Base-by-base conservation (phyloP, 2,113 vertebrate species). In the Macroglossus sobrinus region DNA sequence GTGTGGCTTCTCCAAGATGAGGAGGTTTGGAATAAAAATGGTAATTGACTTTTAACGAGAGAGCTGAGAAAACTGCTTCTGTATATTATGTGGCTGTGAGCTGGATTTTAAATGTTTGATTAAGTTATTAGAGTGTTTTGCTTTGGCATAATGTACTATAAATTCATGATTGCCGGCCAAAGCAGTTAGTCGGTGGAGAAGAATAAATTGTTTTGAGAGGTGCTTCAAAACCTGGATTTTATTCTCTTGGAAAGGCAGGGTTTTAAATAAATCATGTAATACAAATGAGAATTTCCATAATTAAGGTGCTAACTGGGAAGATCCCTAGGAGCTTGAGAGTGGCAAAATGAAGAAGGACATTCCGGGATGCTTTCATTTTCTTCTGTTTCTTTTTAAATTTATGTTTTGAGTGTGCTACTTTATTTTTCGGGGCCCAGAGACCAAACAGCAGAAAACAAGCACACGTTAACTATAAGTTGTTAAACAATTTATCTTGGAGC, bases 181-280 rank as follows among this genome's bases (percentile, higher is more conserved):
- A 97, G 95, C 90, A 76, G 91, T 96, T 95, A 89, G 93, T 96
- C 93, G 74, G 94, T 89, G 55, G 74, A 97, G 87, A 97, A 97
- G 93, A 97, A 93, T 94, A 97, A 98, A 98, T 97, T 97, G 81
- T 97, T 97, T 87, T 86, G 94, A 98, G 96, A 96, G 95, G 91
- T 97, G 94, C 94, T 98, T 98, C 93, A 93, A 96, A 98, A 97
- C 98, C 95, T 98, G 97, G 95, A 82, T 97, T 98, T 98, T 93
- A 95, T 98, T 98, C 97, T 98, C 72, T 75, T 94, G 89, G 79
- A 96, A 95, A 96, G 97, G 98, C 33, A 57, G 40, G 87, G 59
- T 91, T 98, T 98, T 98, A 97, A 98, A 98, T 98, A 98, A 98
- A 98, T 98, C 96, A 96, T 96, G 95, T 57, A 97, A 97, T 97